phyloP scores from a whole-genome alignment of 2,113 vertebrate genomes.

The Bettongia penicillata region DNA sequence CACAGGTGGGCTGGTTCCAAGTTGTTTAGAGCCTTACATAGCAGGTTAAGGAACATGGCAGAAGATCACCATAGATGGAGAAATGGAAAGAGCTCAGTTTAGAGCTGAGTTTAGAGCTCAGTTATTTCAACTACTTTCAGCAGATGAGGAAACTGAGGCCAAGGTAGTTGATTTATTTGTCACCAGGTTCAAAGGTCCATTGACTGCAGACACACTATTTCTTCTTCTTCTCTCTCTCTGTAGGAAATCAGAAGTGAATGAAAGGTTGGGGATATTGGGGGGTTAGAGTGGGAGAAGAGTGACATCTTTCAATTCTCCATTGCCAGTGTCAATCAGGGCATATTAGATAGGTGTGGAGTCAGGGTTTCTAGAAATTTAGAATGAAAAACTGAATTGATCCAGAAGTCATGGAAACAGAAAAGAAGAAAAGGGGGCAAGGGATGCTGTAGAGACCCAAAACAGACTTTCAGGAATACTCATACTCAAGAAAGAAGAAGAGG shows the following conservation, averaged over 20 bases:
- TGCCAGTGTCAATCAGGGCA: neutral
- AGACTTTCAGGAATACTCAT: neutral
- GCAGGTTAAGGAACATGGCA: neutral
- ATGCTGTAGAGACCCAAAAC: neutral
- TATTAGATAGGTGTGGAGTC: neutral
- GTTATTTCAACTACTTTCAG: neutral
- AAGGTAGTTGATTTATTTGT: neutral
- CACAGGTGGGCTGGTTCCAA: neutral
- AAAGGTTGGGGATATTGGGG: neutral
- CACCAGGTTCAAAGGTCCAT: too few species aligned
- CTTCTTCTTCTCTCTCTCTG: neutral
- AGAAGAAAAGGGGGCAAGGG: neutral
- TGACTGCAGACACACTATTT: neutral
- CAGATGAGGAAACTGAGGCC: neutral
- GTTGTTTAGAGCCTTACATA: neutral
- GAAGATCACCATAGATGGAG: neutral
- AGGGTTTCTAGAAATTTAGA: neutral
- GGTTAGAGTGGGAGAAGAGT: neutral
- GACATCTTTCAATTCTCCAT: neutral
- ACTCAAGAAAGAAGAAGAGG: neutral
- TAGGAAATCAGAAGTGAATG: neutral
- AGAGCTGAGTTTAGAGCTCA: too few species aligned
- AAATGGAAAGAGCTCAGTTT: neutral
- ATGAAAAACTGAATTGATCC: neutral
- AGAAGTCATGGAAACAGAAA: neutral